Evolutionary conservation across 37 sponge, comb jelly and placozoan genomes (phyloP), one percentile per base, ranked within the genome.

Genomic region (Mnemiopsis leidyi): DNA sequence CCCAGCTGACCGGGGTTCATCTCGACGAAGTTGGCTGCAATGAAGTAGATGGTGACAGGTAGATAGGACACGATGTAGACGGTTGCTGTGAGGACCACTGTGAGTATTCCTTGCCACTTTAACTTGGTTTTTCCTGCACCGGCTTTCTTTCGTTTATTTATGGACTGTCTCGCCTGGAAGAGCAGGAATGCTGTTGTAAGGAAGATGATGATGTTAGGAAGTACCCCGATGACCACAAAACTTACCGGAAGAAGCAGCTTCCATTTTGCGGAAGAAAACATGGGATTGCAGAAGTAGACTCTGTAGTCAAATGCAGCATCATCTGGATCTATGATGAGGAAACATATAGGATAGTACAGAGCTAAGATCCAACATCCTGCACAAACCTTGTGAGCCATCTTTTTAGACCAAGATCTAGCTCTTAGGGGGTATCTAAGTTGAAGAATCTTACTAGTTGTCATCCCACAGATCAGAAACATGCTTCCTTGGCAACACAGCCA

Each of bases 41-140:
- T 77, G 79, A 77, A 77, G 79, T 77, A 77, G 36, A 77, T 32
- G 32, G 79, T 77, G 79, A 77, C 79, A 9, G 79, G 79, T 36
- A 77, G 3, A 32, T 77, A 77, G 20, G 79, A 31, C 20, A 77
- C 35, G 1, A 77, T 77, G 36, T 77, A 77, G 18, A 32, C 79
- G 33, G 79, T 34, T 9, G 79, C 79, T 21, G 79, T 77, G 18
- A 77, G 79, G 1, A 77, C 79, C 36, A 77, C 79, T 13, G 79
- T 77, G 36, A 34, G 30, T 32, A 77, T 32, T 32, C 79, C 79
- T 34, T 77, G 79, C 79, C 79, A 77, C 79, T 77, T 77, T 32
- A 77, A 36, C 32, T 34, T 34, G 30, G 5, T 9, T 20, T 77
- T 77, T 26, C 79, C 79, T 20, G 1, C 35, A 25, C 23, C 25